These are phyloP conservation scores for Aplochiton taeniatus DNA, from an alignment of 2,797 vertebrate species.

Conservation along the genomic window DNA sequence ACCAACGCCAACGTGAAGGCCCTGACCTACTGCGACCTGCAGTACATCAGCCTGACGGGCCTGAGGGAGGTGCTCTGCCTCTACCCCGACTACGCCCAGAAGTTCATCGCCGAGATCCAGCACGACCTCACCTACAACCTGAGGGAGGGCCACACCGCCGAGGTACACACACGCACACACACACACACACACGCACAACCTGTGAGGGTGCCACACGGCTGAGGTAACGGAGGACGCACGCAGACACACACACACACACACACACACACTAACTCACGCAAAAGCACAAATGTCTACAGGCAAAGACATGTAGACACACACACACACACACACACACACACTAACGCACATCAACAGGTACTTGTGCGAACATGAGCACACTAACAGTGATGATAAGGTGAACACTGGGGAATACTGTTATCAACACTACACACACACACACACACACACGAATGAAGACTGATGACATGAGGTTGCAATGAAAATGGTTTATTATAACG, in stretches of 20 bases:
- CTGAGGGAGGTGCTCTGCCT: conserved; percentile 74
- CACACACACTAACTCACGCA: no score
- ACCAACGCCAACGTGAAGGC: conserved; percentile 80
- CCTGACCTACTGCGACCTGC: conserved; percentile 80
- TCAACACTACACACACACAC: no score
- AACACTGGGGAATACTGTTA: no score
- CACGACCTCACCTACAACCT: conserved; percentile 82
- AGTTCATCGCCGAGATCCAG: conserved; percentile 75
- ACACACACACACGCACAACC: background rate
- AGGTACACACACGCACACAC: conserved; percentile 10
- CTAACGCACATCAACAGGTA: background rate
- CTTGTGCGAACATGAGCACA: background rate
- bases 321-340: background rate
- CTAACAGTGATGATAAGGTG: background rate
- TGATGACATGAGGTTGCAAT: no score
- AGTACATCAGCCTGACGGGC: conserved; percentile 77
- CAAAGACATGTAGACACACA: no score
- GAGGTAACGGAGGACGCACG: background rate
- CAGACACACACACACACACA: background rate
- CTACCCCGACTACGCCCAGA: conserved; percentile 78
- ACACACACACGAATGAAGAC: no score
- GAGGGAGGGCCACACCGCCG: conserved; percentile 62
- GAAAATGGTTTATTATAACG: no score
- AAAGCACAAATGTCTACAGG: no score
- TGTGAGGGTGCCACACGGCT: no score